phyloP scores from a whole-genome alignment of 2,797 vertebrate genomes.

The Anniella stebbinsi region DNA sequence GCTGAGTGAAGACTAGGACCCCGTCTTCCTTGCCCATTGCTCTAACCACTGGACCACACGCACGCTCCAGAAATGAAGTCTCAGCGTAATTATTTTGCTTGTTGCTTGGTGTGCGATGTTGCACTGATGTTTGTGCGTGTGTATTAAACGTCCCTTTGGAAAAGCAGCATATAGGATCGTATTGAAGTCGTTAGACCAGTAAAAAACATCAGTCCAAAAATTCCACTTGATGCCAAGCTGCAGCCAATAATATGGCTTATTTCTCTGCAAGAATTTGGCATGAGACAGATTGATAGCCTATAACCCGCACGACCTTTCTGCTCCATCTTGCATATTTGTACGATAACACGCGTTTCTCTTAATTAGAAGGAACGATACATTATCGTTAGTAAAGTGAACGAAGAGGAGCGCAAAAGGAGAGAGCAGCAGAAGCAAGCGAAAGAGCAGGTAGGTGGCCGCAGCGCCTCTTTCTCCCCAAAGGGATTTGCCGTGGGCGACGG shows the following conservation, averaged over 20 bases:
- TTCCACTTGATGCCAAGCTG: not conserved
- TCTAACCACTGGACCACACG: too few species aligned
- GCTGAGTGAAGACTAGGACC: too few species aligned
- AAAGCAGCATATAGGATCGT: too few species aligned
- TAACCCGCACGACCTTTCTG: not conserved
- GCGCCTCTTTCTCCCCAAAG: not conserved
- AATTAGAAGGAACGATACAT: conserved; percentile 93
- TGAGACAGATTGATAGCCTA: not conserved
- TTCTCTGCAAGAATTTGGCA: too few species aligned
- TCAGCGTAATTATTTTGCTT: not conserved
- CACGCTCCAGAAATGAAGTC: not conserved
- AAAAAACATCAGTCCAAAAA: not conserved
- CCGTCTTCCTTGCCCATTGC: too few species aligned
- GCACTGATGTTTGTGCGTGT: not conserved
- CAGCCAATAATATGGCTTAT: not conserved
- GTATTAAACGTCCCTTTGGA: not conserved
- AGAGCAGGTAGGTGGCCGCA: conserved; percentile 86
- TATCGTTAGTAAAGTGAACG: conserved; percentile 93
- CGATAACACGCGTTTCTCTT: not conserved
- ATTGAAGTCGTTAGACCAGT: too few species aligned
- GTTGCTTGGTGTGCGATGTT: not conserved
- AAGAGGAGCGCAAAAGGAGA: conserved; percentile 91
- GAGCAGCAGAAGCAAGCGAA: conserved; percentile 91
- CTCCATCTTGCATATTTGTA: not conserved
- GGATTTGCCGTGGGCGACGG: too few species aligned